Conservation (phyloP, 2,113 vertebrate genomes). For the Sprattus sprattus region DNA sequence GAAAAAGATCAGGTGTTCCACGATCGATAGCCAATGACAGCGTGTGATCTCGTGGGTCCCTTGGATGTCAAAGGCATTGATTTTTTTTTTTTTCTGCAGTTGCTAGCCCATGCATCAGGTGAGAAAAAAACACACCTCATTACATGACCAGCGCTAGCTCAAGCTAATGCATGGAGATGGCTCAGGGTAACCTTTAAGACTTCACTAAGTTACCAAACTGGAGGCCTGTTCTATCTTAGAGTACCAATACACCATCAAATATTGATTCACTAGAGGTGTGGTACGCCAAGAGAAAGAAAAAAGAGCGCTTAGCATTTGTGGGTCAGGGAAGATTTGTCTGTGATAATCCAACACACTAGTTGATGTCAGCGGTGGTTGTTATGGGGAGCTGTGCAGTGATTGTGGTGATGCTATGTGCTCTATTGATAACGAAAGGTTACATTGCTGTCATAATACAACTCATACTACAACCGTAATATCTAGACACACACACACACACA, state of each 20-base stretch:
- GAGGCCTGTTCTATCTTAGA: too few relatives aligned
- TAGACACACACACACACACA: too few relatives aligned
- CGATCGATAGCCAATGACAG: conserved; percentile 12
- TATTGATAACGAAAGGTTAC: neutral
- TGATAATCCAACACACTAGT: neutral
- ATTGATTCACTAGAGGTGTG: neutral
- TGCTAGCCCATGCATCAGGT: neutral
- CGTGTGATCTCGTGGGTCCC: neutral
- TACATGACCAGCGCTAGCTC: neutral
- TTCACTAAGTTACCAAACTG: neutral
- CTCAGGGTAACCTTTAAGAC: neutral
- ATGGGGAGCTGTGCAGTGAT: neutral
- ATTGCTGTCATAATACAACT: neutral
- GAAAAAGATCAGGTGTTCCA: conserved; percentile 11
- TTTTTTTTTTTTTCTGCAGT: neutral
- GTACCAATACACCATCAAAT: too few relatives aligned
- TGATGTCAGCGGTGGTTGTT: neutral
- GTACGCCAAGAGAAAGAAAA: too few relatives aligned
- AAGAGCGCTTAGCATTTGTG: neutral
- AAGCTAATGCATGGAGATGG: neutral
- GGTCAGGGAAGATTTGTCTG: neutral
- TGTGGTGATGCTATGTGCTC: neutral
- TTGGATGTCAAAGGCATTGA: conserved; percentile 7
- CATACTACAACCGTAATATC: too few relatives aligned
- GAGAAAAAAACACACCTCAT: neutral